Evolutionary conservation across 2,888 invertebrate genomes (phyloP).

Genomic region (Prionchulus punctatus): DNA sequence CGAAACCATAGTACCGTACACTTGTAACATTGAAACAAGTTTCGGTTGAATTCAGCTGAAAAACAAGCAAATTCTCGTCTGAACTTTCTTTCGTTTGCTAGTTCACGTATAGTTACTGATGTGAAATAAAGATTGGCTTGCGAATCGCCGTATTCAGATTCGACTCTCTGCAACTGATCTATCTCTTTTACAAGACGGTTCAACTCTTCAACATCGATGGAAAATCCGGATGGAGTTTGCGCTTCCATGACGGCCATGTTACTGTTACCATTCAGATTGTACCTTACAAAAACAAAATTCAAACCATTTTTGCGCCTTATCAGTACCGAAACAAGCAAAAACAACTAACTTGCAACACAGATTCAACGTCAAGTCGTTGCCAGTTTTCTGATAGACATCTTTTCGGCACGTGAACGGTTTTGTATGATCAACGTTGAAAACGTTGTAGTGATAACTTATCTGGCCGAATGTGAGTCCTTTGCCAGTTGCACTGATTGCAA

Average conservation of each 20-base stretch:
- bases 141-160: conserved; percentile 32
- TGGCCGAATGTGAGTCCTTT: conserved; percentile 47
- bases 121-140: conserved; percentile 37
- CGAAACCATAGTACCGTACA: conserved; percentile 62
- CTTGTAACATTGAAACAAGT: conserved; percentile 65
- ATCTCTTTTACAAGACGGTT: conserved; percentile 20
- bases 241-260: conserved; percentile 37
- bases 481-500: conserved; percentile 60
- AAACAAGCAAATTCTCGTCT: too few relatives aligned
- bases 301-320: too few relatives aligned
- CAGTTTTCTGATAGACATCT: background rate
- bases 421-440: conserved; percentile 41
- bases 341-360: conserved; percentile 30
- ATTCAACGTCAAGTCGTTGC: background rate
- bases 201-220: conserved; percentile 26
- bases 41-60: conserved; percentile 23
- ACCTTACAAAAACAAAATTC: conserved; percentile 22
- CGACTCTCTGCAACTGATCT: conserved; percentile 31
- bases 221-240: conserved; percentile 28
- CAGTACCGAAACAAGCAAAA: background rate
- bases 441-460: conserved; percentile 60
- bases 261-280: conserved; percentile 24
- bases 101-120: conserved; percentile 29
- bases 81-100: too few relatives aligned
- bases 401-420: conserved; percentile 24